phyloP scores from a whole-genome alignment of 2,888 invertebrate species.

The Cheilosia variabilis region DNA sequence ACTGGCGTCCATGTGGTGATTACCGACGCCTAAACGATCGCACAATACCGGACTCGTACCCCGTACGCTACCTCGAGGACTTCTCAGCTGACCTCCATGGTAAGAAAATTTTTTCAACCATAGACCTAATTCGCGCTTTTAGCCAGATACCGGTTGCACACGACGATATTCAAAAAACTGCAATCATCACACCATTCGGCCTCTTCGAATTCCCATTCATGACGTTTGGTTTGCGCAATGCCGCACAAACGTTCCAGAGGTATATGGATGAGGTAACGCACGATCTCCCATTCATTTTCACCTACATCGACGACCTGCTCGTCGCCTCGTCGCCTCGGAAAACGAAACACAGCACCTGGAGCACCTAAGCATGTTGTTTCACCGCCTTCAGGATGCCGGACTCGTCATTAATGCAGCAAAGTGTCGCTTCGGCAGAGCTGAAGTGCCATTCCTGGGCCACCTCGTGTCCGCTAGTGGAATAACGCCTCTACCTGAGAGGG shows the following conservation, averaged over 20 bases:
- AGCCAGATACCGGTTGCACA: neutral
- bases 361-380: neutral
- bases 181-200: neutral
- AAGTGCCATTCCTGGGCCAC: neutral
- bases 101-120: constrained; percentile 17
- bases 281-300: neutral
- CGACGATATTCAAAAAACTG: neutral
- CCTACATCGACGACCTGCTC: neutral
- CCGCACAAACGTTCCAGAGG: too few relatives aligned
- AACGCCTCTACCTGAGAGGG: neutral
- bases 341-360: neutral
- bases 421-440: neutral
- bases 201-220: too few relatives aligned
- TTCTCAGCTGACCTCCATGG: neutral
- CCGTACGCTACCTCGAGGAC: neutral
- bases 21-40: constrained; percentile 7
- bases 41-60: constrained; percentile 11
- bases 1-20: constrained; percentile 16
- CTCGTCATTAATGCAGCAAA: constrained; percentile 1
- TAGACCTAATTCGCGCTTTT: constrained; percentile 5
- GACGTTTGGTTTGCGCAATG: too few relatives aligned
- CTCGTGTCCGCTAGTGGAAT: neutral
- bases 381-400: neutral
- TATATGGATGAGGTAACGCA: too few relatives aligned
- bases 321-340: neutral